Evolutionary conservation across 2,113 vertebrate genomes (phyloP).

Genomic region (Cnemophilus loriae): DNA sequence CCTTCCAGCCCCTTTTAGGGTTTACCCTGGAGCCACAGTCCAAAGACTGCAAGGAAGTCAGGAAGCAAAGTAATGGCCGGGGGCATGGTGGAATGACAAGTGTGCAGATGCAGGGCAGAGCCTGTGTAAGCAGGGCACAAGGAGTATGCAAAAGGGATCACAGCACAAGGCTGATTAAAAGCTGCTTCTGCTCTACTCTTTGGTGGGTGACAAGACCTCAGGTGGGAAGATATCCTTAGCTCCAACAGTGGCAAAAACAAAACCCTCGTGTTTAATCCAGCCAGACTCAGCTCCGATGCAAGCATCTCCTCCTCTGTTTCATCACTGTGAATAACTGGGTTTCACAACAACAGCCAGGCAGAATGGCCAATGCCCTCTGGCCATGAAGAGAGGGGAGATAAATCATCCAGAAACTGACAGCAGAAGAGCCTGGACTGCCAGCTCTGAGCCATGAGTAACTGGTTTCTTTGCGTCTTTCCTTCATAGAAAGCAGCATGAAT

Average conservation of each 20-base stretch:
- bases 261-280: neutral
- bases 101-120: neutral
- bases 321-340: neutral
- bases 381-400: neutral
- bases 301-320: conserved; percentile 12
- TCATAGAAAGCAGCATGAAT: conserved; percentile 63
- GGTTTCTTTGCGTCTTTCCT: conserved; percentile 51
- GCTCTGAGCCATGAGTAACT: neutral
- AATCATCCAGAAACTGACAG: conserved; percentile 2
- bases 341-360: conserved; percentile 9
- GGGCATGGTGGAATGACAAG: neutral
- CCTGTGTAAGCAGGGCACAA: neutral
- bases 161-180: neutral
- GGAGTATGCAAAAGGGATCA: neutral
- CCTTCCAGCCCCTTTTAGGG: neutral
- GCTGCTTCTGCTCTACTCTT: neutral
- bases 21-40: neutral
- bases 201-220: neutral
- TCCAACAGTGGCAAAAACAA: neutral
- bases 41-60: neutral
- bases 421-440: conserved; percentile 14
- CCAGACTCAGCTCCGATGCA: neutral
- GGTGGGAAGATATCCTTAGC: neutral
- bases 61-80: neutral
- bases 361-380: conserved; percentile 3